phyloP scores from a whole-genome alignment of 2,113 vertebrate genomes.

The Hippopotamus amphibius region DNA sequence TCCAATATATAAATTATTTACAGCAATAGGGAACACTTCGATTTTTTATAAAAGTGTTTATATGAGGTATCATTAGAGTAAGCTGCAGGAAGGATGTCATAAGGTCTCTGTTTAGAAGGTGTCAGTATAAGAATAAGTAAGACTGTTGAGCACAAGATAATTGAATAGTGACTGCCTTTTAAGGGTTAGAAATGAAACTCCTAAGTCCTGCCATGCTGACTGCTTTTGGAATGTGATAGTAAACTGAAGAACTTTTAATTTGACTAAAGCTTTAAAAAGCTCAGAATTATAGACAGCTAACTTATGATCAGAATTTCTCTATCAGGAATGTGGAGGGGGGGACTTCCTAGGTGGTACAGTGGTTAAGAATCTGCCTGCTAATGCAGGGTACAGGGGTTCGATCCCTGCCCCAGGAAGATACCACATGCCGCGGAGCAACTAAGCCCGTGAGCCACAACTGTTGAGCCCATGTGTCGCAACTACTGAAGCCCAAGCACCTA shows the following conservation, averaged over 20 bases:
- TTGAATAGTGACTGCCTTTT: neutral
- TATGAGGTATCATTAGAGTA: neutral
- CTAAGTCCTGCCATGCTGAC: neutral
- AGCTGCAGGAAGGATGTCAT: neutral
- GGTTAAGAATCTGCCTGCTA: too few species aligned
- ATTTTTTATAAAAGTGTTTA: neutral
- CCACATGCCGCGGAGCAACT: too few species aligned
- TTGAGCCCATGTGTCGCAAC: too few species aligned
- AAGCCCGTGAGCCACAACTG: too few species aligned
- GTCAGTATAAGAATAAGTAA: neutral
- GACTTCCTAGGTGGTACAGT: too few species aligned
- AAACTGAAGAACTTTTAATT: neutral
- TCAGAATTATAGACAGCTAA: neutral
- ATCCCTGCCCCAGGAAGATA: too few species aligned
- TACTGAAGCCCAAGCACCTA: too few species aligned
- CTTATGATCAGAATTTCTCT: neutral
- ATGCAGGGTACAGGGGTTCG: too few species aligned
- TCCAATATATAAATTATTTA: conserved; percentile 50
- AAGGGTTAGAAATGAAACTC: neutral
- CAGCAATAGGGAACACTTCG: neutral
- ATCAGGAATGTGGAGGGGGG: neutral
- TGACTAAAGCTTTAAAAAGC: neutral
- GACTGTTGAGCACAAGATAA: neutral
- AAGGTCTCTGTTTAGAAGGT: neutral
- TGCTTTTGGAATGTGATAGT: neutral